phyloP scores from a whole-genome alignment of 1,140 invertebrate genomes.

The Megathymus violae region DNA sequence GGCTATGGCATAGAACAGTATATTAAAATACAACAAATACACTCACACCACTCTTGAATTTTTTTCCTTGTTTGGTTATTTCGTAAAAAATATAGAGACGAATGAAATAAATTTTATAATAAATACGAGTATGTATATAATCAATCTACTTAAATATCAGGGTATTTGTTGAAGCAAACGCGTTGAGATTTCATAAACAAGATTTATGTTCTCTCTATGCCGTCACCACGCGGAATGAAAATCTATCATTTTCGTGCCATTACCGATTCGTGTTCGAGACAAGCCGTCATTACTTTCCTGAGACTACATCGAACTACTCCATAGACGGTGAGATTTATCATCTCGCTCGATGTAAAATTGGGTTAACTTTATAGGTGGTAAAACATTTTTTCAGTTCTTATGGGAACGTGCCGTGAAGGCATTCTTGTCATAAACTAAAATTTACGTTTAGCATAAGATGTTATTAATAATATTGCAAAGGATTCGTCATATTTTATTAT shows the following conservation, averaged over 20 bases:
- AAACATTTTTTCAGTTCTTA: neutral
- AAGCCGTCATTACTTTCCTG: slow-evolving; percentile 25
- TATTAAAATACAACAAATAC: too few species aligned
- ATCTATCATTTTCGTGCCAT: slow-evolving; percentile 59
- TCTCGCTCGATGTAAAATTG: slow-evolving; percentile 19
- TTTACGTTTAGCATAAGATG: too few species aligned
- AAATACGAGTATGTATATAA: too few species aligned
- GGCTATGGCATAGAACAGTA: too few species aligned
- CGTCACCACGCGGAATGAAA: slow-evolving; percentile 33
- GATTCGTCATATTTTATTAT: too few species aligned
- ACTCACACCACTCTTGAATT: too few species aligned
- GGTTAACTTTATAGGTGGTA: neutral
- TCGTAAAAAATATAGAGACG: too few species aligned
- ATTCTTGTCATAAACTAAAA: too few species aligned
- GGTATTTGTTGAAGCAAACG: slow-evolving; percentile 19
- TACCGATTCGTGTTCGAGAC: slow-evolving; percentile 40
- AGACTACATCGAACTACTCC: slow-evolving; percentile 26
- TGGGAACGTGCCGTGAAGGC: too few species aligned
- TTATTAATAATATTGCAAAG: too few species aligned
- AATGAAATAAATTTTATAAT: too few species aligned
- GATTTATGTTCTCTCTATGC: slow-evolving; percentile 43
- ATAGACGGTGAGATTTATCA: slow-evolving; percentile 25
- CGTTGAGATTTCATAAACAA: slow-evolving; percentile 27
- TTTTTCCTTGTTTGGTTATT: too few species aligned
- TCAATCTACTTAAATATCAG: neutral